A percentile compares a stretch with the other conserved stretches of the same genome.
Evolutionary conservation across 1,140 invertebrate genomes (phyloP).

Genomic region (Venustaconcha ellipsiformis): DNA sequence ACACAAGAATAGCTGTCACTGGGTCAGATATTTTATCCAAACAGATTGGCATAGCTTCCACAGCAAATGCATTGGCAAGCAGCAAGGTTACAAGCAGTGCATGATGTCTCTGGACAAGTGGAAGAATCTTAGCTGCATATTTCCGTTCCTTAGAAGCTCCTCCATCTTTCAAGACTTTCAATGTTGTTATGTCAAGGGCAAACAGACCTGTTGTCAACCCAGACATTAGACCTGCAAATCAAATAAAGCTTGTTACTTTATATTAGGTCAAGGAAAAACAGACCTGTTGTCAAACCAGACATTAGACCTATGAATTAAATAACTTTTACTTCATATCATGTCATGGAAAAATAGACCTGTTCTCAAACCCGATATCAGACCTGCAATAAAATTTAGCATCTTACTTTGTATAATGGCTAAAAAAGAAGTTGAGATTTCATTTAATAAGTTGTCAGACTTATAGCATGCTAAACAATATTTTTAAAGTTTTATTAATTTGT

Average conservation of each 20-base stretch:
- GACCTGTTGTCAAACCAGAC: constrained; percentile 66
- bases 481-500: no score
- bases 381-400: no score
- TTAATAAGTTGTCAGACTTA: no score
- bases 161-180: constrained; percentile 58
- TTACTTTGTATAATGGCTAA: no score
- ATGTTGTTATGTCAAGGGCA: constrained; percentile 60
- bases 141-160: constrained; percentile 57
- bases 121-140: constrained; percentile 61
- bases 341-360: no score
- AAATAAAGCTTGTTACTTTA: constrained; percentile 1
- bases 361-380: no score
- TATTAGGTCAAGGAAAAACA: constrained; percentile 62
- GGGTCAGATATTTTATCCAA: constrained; percentile 63
- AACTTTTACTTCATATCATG: no score
- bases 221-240: constrained; percentile 63
- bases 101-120: constrained; percentile 62
- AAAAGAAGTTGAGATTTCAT: no score
- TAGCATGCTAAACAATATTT: no score
- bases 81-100: constrained; percentile 64
- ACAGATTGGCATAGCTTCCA: constrained; percentile 69
- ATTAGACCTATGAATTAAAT: constrained; percentile 59
- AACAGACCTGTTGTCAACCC: constrained; percentile 66
- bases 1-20: constrained; percentile 62
- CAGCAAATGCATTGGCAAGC: constrained; percentile 63